phyloP scores from a whole-genome alignment of 2,797 vertebrate genomes.

The Sebastes paucispinis region DNA sequence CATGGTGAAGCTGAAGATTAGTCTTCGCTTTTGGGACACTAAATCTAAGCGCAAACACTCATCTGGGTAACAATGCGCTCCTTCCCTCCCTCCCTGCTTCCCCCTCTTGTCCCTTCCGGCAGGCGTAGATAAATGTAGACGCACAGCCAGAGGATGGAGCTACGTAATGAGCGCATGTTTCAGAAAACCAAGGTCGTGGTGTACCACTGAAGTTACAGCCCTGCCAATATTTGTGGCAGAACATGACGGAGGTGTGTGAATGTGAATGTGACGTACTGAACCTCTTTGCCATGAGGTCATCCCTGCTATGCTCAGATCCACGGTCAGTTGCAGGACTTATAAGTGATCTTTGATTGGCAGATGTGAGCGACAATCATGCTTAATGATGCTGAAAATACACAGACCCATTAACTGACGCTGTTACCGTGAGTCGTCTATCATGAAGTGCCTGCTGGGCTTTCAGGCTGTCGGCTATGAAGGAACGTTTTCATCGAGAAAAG shows the following conservation, averaged over 20 bases:
- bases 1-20: neutral
- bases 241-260: neutral
- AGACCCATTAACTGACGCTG: neutral
- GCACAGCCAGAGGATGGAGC: conserved; percentile 10
- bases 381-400: neutral
- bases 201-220: neutral
- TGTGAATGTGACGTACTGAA: neutral
- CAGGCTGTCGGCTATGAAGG: neutral
- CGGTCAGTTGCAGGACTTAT: neutral
- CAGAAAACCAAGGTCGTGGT: conserved; percentile 23
- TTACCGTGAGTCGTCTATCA: neutral
- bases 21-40: neutral
- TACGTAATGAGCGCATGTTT: conserved; percentile 12
- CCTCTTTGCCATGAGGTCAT: neutral
- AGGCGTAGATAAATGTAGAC: neutral
- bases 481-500: conserved; percentile 10
- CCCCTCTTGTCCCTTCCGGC: neutral
- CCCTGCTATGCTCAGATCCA: neutral
- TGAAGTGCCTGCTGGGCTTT: neutral
- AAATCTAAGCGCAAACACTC: neutral
- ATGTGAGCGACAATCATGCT: neutral
- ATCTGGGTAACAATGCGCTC: neutral
- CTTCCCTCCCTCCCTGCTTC: neutral
- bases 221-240: conserved; percentile 9
- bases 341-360: neutral